phyloP scores from a whole-genome alignment of 1,140 invertebrate species.

The Drosophila santomea region DNA sequence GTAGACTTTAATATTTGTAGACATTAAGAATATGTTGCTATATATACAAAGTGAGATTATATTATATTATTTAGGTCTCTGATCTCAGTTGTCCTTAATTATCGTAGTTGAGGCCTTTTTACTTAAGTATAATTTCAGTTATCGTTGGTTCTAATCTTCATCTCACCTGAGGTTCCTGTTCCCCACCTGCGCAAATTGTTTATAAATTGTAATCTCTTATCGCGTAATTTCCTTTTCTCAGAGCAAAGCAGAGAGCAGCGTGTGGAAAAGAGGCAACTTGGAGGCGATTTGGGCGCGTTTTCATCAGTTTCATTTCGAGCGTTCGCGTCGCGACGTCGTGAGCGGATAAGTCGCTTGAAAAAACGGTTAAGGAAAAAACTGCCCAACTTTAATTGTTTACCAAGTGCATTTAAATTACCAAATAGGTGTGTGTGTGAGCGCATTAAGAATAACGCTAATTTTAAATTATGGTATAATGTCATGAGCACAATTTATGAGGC shows the following conservation, averaged over 20 bases:
- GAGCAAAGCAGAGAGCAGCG: conserved; percentile 4
- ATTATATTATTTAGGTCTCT: too few species aligned
- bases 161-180: background rate
- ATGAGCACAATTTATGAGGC: conserved; percentile 39
- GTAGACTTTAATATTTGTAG: too few species aligned
- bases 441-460: conserved; percentile 17
- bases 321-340: conserved; percentile 24
- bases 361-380: conserved; percentile 5
- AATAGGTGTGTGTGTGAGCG: conserved; percentile 21
- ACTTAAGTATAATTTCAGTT: background rate
- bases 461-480: conserved; percentile 24
- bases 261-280: conserved; percentile 14
- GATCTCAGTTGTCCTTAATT: background rate
- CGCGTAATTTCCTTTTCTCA: background rate
- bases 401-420: conserved; percentile 24
- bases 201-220: background rate
- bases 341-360: conserved; percentile 21
- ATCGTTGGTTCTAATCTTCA: background rate
- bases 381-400: conserved; percentile 13
- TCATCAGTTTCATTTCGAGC: conserved; percentile 45
- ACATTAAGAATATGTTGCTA: too few species aligned
- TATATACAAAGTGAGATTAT: too few species aligned
- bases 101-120: background rate
- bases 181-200: background rate
- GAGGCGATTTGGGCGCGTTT: conserved; percentile 26